Base-by-base conservation (phyloP, 2,113 vertebrate species). In the Dinomys branickii region DNA sequence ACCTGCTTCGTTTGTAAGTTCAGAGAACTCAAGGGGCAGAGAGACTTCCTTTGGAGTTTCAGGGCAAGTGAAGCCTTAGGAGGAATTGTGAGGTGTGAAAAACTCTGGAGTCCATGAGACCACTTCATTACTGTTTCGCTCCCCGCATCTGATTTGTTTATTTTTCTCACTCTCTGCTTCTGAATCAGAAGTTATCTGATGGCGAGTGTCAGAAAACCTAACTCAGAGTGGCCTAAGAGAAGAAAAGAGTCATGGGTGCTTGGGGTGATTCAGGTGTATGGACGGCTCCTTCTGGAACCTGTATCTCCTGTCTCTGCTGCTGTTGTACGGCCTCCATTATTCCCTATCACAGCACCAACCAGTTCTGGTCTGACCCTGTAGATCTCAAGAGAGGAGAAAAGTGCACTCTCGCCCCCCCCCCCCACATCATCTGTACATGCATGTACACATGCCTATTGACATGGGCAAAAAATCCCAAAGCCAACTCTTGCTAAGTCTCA, bases 121-220 rank as follows among this genome's bases (percentile, higher is more conserved):
- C 33, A 28, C 80, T 96, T 95, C 69, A 52, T 83, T 81, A 69
- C 65, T 11, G 7, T 63, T 63, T 75, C 65, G 71, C 56, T 65
- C 47, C 69, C 59, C 85, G 85, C 30, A 22, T 80, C 47, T 52
- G 77, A 35, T 52, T 52, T 75, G 20, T 44, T 24, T 9, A 50
- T 52, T 35, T 80, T 50, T 80, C 30, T 52, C 16, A 52, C 77
- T 33, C 47, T 80, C 50, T 96, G 78, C n/a, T 94, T 91, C 93
- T 95, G 61, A 87, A 41, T 93, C 73, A 77, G 56, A 56, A 87
- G 17, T 83, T 59, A 50, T 85, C 88, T 69, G 33, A 89, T 61
- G 83, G 28, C 77, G 87, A 94, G 12, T 91, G 86, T 89, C 54
- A 83, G 94, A 95, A 96, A 97, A 59, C 35, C 58, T 65, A 89